A percentile compares a stretch with the other conserved stretches of the same genome.
Evolutionary conservation across 2,797 vertebrate species (phyloP).

Genomic region (Sebastes hopkinsi): DNA sequence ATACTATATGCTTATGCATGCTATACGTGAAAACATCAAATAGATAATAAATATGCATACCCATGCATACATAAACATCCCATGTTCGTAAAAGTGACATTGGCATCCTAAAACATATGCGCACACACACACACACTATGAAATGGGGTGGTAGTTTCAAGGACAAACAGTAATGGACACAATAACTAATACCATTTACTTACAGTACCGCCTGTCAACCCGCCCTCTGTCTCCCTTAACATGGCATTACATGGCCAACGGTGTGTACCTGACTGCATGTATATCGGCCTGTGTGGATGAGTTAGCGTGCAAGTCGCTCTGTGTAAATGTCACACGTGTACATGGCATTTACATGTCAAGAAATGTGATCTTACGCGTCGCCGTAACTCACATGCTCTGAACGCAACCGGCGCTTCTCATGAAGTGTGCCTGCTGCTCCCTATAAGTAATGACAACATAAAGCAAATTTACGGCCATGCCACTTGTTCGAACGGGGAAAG

Average conservation of each 20-base stretch:
- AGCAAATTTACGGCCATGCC: conserved; percentile 76
- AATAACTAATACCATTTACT: conserved; percentile 67
- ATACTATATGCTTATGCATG: neutral
- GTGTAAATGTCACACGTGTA: conserved; percentile 32
- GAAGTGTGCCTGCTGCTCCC: conserved; percentile 55
- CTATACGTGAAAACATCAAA: neutral
- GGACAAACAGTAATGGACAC: conserved; percentile 53
- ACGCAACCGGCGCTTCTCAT: conserved; percentile 42
- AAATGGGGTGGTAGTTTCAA: conserved; percentile 61
- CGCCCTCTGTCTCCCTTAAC: conserved; percentile 48
- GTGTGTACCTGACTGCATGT: conserved; percentile 12
- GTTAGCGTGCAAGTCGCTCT: neutral
- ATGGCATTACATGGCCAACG: conserved; percentile 51
- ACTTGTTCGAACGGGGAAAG: conserved; percentile 49
- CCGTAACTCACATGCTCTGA: conserved; percentile 64
- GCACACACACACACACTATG: conserved; percentile 7
- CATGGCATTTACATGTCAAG: conserved; percentile 45
- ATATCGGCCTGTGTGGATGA: neutral
- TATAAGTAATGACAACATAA: conserved; percentile 85
- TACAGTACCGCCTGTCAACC: conserved; percentile 45
- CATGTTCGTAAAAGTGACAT: neutral
- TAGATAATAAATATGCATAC: neutral
- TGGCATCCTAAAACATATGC: neutral
- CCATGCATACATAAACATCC: neutral
- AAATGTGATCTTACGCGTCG: conserved; percentile 42